Evolutionary conservation across 2,113 vertebrate genomes (phyloP).

Genomic region (Genyomyrus donnyi): DNA sequence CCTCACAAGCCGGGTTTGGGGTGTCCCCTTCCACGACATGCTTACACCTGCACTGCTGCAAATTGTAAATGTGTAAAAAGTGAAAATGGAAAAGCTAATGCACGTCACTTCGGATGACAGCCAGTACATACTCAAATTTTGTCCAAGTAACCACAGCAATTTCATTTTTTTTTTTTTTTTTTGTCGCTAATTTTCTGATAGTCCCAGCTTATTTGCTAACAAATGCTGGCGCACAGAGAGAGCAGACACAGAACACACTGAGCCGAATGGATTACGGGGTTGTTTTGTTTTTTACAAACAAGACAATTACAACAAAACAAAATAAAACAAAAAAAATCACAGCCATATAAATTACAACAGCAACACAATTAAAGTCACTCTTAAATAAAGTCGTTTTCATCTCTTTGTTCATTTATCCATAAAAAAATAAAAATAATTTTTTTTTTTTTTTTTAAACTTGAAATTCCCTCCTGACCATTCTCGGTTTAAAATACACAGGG

Average conservation of each 20-base stretch:
- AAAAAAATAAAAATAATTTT: conserved; percentile 34
- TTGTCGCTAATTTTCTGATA: background rate
- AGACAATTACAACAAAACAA: conserved; percentile 49
- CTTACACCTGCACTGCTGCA: background rate
- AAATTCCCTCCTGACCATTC: conserved; percentile 26
- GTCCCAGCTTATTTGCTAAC: background rate
- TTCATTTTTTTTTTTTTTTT: background rate
- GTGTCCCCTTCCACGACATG: background rate
- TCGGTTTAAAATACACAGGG: conserved; percentile 24
- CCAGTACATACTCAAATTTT: background rate
- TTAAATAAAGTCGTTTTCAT: conserved; percentile 48
- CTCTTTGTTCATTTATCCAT: conserved; percentile 18
- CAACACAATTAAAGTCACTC: conserved; percentile 46
- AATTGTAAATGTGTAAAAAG: background rate
- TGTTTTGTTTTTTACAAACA: conserved; percentile 41
- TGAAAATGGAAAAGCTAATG: background rate
- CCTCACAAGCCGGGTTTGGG: background rate
- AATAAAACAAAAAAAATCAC: conserved; percentile 38
- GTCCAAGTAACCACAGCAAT: background rate
- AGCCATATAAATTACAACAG: conserved; percentile 65
- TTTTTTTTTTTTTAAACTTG: conserved; percentile 11
- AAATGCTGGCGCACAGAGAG: background rate
- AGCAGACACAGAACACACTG: background rate
- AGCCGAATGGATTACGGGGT: background rate
- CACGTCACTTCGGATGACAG: background rate